phyloP scores from a whole-genome alignment of 2,113 vertebrate genomes.

The Ancistrus triradiatus region DNA sequence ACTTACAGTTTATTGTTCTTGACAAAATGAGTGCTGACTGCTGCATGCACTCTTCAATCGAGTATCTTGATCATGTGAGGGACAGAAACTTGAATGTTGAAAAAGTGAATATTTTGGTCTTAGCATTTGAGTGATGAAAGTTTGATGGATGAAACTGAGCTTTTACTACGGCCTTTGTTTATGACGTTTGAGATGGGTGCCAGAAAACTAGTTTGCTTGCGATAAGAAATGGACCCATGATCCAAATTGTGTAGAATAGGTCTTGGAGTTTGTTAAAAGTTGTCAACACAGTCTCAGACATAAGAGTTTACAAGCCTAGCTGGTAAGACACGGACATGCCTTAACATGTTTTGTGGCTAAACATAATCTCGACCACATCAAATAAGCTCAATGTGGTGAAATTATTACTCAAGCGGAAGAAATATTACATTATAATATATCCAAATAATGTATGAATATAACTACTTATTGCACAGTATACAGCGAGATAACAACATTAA shows the following conservation, averaged over 20 bases:
- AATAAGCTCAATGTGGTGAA: no score
- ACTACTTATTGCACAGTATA: no score
- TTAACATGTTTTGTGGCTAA: no score
- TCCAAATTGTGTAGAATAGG: not conserved
- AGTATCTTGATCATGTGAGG: slow-evolving; percentile 24
- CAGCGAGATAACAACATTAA: no score
- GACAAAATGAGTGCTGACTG: slow-evolving; percentile 35
- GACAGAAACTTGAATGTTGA: slow-evolving; percentile 34
- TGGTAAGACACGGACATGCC: no score
- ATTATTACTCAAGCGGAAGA: no score
- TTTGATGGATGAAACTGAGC: slow-evolving; percentile 46
- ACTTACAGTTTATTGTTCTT: slow-evolving; percentile 28
- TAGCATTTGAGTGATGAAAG: slow-evolving; percentile 34
- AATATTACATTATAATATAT: no score
- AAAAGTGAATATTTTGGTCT: slow-evolving; percentile 12
- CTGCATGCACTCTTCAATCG: slow-evolving; percentile 15
- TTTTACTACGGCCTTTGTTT: slow-evolving; percentile 33
- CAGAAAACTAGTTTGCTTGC: not conserved
- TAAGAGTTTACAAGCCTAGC: no score
- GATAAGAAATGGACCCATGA: not conserved
- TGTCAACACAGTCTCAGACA: no score
- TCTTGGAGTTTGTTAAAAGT: not conserved
- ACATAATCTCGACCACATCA: no score
- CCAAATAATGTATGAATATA: no score
- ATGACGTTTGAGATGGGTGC: slow-evolving; percentile 6